These are phyloP conservation scores for Chaetophractus vellerosus DNA, from an alignment of 2,797 vertebrate genomes.

Conservation along the genomic window DNA sequence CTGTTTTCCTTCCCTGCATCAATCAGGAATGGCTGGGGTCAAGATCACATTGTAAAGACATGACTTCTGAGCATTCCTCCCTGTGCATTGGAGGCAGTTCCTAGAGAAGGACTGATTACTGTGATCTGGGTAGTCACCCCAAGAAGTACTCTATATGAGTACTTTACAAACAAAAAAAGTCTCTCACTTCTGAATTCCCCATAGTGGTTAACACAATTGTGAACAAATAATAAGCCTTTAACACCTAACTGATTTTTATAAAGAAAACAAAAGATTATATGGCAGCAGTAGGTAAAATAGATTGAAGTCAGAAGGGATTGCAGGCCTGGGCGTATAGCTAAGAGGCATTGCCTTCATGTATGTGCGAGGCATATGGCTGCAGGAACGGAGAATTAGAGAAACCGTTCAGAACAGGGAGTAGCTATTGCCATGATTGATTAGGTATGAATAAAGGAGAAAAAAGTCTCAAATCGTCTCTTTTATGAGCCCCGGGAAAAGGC, in stretches of 20 bases:
- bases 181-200: background rate
- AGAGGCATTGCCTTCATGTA: background rate
- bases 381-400: background rate
- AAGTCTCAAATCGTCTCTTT: background rate
- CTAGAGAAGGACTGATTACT: background rate
- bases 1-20: background rate
- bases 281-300: background rate
- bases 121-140: background rate
- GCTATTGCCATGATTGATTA: background rate
- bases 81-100: background rate
- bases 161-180: background rate
- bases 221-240: conserved; percentile 38
- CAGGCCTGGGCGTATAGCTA: background rate
- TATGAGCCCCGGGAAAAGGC: background rate
- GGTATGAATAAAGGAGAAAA: background rate
- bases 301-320: background rate
- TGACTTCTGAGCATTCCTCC: background rate
- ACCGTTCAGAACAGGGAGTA: background rate
- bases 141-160: background rate
- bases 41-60: background rate
- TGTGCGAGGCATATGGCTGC: background rate
- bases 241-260: background rate
- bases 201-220: background rate
- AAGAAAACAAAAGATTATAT: background rate
- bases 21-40: background rate